Conservation (phyloP, 2,888 invertebrate genomes). For the Poecilus cupreus region DNA sequence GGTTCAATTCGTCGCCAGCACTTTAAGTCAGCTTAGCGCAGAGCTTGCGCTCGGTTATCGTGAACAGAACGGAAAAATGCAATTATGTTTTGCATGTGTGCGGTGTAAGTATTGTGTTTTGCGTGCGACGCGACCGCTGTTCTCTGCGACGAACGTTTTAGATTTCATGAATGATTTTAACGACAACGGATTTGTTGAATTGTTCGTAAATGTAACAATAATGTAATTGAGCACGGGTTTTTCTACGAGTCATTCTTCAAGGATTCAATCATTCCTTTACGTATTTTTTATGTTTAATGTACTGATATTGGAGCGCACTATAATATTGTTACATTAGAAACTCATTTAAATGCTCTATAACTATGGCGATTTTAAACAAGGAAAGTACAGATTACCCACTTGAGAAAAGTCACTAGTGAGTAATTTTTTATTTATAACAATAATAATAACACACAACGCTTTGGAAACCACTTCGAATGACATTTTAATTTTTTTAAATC, state of each 20-base stretch:
- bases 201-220: neutral
- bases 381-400: no score
- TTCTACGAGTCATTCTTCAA: neutral
- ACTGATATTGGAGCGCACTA: no score
- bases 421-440: no score
- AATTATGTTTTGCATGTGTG: slow-evolving; percentile 43
- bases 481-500: no score
- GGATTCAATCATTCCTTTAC: no score
- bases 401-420: no score
- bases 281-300: no score
- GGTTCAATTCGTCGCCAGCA: neutral
- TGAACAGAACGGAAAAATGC: slow-evolving; percentile 39
- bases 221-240: neutral
- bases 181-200: slow-evolving; percentile 3
- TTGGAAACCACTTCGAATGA: no score
- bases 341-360: no score
- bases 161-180: slow-evolving; percentile 29
- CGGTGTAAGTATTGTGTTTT: slow-evolving; percentile 24
- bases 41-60: slow-evolving; percentile 9
- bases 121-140: neutral
- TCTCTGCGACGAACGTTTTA: slow-evolving; percentile 12
- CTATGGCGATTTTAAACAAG: no score
- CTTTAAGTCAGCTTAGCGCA: neutral
- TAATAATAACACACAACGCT: no score
- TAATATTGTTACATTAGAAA: no score